These are phyloP conservation scores for Pseudorhombus dupliciocellatus DNA, from an alignment of 2,113 vertebrate genomes.

Conservation along the genomic window DNA sequence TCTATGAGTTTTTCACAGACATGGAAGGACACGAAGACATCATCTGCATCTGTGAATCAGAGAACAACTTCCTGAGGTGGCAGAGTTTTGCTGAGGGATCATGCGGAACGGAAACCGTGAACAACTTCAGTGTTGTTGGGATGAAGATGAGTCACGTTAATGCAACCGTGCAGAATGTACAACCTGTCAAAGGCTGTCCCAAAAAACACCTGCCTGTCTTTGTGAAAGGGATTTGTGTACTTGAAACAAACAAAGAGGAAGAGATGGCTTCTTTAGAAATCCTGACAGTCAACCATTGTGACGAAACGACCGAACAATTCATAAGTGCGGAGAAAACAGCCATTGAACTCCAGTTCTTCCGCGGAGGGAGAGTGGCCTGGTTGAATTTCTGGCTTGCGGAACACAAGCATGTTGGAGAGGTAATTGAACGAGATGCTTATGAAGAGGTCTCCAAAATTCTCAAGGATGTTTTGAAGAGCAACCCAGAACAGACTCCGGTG, in stretches of 20 bases:
- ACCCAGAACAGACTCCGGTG: conserved; percentile 61
- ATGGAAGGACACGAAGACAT: conserved; percentile 86
- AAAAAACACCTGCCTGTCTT: conserved; percentile 76
- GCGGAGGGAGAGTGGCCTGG: conserved; percentile 83
- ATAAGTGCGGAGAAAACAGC: conserved; percentile 46
- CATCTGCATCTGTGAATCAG: conserved; percentile 81
- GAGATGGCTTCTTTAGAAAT: conserved; percentile 83
- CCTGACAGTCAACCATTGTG: conserved; percentile 79
- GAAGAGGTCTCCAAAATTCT: conserved; percentile 54
- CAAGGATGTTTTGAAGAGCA: conserved; percentile 49
- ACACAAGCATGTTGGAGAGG: conserved; percentile 71
- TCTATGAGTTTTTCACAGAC: conserved; percentile 84
- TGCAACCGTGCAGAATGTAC: conserved; percentile 78
- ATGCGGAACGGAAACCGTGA: conserved; percentile 74
- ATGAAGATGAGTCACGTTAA: conserved; percentile 85
- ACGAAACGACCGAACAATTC: conserved; percentile 70
- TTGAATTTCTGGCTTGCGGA: conserved; percentile 87
- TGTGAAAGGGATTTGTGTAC: conserved; percentile 71
- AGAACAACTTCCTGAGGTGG: conserved; percentile 66
- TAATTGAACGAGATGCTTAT: conserved; percentile 78
- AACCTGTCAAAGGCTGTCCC: conserved; percentile 56
- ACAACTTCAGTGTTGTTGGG: conserved; percentile 79
- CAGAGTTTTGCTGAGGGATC: conserved; percentile 22
- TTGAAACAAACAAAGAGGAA: conserved; percentile 79
- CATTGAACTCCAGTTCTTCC: conserved; percentile 82